phyloP scores from a whole-genome alignment of 2,797 vertebrate species.

The Platalea minor region DNA sequence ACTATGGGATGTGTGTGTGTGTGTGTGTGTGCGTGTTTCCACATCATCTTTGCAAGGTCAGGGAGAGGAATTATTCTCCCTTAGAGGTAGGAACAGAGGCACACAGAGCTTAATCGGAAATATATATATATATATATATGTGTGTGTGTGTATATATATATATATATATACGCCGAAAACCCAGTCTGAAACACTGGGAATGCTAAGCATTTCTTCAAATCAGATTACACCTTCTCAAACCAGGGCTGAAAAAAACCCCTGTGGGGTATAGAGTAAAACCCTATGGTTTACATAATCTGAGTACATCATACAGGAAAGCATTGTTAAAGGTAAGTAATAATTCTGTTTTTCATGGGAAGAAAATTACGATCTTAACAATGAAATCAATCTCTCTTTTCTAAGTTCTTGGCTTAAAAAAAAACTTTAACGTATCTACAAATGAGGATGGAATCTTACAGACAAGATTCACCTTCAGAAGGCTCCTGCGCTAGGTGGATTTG shows the following conservation, averaged over 20 bases:
- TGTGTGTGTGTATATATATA: not conserved
- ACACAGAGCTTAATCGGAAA: not conserved
- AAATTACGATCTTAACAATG: not conserved
- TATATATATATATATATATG: not conserved
- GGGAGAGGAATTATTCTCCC: not conserved
- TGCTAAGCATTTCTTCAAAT: not conserved
- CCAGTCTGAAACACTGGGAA: not conserved
- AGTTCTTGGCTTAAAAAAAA: not conserved
- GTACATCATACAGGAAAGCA: not conserved
- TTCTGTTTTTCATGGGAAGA: not conserved
- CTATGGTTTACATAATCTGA: not conserved
- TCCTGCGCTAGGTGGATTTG: not conserved
- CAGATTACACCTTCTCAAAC: not conserved
- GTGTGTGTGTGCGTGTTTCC: not conserved
- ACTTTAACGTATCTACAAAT: not conserved
- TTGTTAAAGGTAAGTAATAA: not conserved
- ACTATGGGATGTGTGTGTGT: not conserved
- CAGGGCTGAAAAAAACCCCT: not conserved
- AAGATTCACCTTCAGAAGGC: slow-evolving; percentile 37
- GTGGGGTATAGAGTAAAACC: not conserved
- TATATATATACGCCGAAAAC: not conserved
- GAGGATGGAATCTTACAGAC: not conserved
- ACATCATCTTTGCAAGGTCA: not conserved
- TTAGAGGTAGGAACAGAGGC: not conserved
- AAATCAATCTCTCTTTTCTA: not conserved